Evolutionary conservation across 2,113 vertebrate species (phyloP).

Genomic region (Pseudolaguvia tuberculata): DNA sequence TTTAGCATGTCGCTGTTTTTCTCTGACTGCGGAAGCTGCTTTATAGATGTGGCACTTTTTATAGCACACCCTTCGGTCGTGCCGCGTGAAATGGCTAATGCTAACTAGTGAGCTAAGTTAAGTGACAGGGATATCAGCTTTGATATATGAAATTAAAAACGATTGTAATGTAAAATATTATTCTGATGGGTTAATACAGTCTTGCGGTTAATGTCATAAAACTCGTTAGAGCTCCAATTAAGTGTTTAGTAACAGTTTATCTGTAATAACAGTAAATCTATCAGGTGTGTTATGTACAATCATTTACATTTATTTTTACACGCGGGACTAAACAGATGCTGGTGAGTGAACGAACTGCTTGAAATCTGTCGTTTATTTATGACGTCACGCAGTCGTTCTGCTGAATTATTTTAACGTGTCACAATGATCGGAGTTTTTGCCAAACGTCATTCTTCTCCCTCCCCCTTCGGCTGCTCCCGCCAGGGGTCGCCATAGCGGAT

Average conservation of each 20-base stretch:
- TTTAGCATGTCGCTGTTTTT: neutral
- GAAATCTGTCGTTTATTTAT: neutral
- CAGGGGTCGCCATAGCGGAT: too few relatives aligned
- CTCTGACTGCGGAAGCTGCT: neutral
- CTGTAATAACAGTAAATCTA: neutral
- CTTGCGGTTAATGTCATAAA: neutral
- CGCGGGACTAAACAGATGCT: neutral
- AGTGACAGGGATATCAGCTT: neutral
- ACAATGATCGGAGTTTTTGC: neutral
- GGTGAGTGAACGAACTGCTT: neutral
- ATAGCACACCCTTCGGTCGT: neutral
- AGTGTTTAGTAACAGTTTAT: neutral
- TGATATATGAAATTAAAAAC: too few relatives aligned
- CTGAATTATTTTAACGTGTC: too few relatives aligned
- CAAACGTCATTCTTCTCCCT: neutral
- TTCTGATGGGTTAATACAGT: neutral
- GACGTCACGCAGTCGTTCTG: neutral
- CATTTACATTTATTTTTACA: too few relatives aligned
- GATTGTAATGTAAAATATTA: too few relatives aligned
- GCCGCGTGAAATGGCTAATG: neutral
- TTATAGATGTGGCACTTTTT: neutral
- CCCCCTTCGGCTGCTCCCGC: too few relatives aligned
- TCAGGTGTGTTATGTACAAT: neutral
- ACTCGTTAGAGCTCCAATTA: neutral
- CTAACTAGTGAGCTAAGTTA: neutral